phyloP scores from a whole-genome alignment of 2,113 vertebrate genomes.

The Cygnus buccinator region DNA sequence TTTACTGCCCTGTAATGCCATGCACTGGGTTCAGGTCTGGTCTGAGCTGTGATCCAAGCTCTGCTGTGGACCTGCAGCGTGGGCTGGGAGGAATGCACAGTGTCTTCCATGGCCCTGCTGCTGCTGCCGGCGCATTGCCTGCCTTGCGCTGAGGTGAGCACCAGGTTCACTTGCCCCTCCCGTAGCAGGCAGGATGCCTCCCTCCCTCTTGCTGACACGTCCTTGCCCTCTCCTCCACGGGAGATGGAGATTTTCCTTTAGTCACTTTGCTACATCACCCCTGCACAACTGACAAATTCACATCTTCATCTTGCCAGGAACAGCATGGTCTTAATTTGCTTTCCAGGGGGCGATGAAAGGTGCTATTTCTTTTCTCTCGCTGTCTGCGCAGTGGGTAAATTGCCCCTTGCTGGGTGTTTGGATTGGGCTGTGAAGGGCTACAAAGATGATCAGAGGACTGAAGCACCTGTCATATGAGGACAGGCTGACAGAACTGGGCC shows the following conservation, averaged over 20 bases:
- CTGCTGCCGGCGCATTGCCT: no score
- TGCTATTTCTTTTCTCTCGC: background rate
- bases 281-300: slow-evolving; percentile 6
- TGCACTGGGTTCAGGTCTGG: background rate
- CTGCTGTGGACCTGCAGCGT: background rate
- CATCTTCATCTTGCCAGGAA: background rate
- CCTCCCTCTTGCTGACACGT: background rate
- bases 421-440: background rate
- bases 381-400: background rate
- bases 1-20: background rate
- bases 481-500: no score
- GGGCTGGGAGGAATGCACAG: no score
- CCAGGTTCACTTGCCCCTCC: background rate
- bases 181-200: background rate
- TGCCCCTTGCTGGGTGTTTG: background rate
- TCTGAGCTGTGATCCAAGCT: background rate
- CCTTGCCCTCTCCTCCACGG: background rate
- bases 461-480: no score
- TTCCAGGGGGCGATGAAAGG: background rate
- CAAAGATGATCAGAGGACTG: no score
- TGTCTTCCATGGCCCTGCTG: no score
- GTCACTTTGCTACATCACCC: background rate
- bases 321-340: background rate
- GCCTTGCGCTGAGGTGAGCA: no score
- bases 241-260: background rate